Evolutionary conservation across 2,888 invertebrate species (phyloP), one percentile per base, ranked within the genome.

Genomic region (Hedychridium roseum): DNA sequence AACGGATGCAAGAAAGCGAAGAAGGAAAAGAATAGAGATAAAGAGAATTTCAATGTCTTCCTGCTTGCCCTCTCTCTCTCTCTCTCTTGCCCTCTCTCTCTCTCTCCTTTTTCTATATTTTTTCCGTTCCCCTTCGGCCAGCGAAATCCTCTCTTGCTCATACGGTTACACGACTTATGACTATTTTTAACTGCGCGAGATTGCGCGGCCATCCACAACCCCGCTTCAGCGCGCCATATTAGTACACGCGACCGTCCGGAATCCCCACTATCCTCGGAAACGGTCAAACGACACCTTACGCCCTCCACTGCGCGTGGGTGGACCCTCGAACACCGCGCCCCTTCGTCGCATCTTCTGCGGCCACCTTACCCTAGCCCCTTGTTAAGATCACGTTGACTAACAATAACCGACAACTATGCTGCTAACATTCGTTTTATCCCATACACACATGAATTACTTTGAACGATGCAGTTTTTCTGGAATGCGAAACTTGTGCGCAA

Each of bases 171-270:
- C 61, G 61, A 70, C 74, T 72, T 74, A 74, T 74, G 68, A 73
- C 76, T 74, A 74, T 77, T 77, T 77, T 76, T 76, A 75, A 74
- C 73, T 67, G 57, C 57, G 57, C 66, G 73, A 71, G 68, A n/a
- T 72, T 68, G 66, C 68, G 66, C 63, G 66, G 70, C 66, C 70
- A 73, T 71, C 66, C 71, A 56, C 71, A 74, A 74, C 71, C 72
- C 74, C 70, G 58, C 68, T 68, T 66, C 70, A 67, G 72, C 78
- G 70, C 76, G 77, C 78, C 78, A 78, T 79, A 78, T 79, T 78
- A 77, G 78, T 79, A 69, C 79, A 79, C 76, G 74, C 71, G 57
- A 66, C 64, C 66, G 61, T 70, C 65, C 57, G 70, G 70, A 70
- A 73, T 75, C 75, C 74, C 75, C 73, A 74, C 76, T 72, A 68